These are phyloP conservation scores for Pseudopleuronectes americanus DNA, from an alignment of 2,797 vertebrate species.

Conservation along the genomic window DNA sequence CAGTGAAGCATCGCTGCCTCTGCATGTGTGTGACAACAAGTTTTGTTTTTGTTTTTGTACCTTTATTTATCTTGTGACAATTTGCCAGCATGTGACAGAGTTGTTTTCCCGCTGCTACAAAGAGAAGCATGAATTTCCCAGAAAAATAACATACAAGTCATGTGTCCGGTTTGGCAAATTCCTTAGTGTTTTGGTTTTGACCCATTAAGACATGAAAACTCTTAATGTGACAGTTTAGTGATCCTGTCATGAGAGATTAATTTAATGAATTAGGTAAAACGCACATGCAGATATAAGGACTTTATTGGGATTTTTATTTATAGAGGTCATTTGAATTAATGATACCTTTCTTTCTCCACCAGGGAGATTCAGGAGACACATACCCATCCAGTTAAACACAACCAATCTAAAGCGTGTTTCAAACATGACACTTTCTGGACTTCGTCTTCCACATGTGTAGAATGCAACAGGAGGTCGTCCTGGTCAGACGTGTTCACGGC, in stretches of 20 bases:
- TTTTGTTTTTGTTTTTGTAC: constrained; percentile 3
- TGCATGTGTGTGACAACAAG: background rate
- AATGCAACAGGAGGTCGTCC: too few relatives aligned
- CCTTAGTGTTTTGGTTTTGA: background rate
- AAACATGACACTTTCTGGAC: too few relatives aligned
- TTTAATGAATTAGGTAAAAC: too few relatives aligned
- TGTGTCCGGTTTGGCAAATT: background rate
- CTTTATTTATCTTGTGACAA: constrained; percentile 20
- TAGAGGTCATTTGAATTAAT: too few relatives aligned
- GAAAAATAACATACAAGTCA: background rate
- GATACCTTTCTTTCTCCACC: too few relatives aligned
- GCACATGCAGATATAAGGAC: too few relatives aligned
- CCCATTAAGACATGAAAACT: background rate
- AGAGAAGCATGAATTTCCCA: background rate
- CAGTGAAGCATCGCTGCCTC: constrained; percentile 37
- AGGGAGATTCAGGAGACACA: background rate
- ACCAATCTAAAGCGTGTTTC: background rate
- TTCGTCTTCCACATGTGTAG: too few relatives aligned
- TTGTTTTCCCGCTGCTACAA: constrained; percentile 5
- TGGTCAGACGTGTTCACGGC: too few relatives aligned
- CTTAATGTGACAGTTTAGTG: too few relatives aligned
- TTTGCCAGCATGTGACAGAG: constrained; percentile 18
- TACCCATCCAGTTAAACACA: background rate
- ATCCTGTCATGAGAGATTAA: too few relatives aligned
- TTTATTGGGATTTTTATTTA: too few relatives aligned